phyloP scores from a whole-genome alignment of 2,888 invertebrate genomes.

The Chrysina gloriosa region DNA sequence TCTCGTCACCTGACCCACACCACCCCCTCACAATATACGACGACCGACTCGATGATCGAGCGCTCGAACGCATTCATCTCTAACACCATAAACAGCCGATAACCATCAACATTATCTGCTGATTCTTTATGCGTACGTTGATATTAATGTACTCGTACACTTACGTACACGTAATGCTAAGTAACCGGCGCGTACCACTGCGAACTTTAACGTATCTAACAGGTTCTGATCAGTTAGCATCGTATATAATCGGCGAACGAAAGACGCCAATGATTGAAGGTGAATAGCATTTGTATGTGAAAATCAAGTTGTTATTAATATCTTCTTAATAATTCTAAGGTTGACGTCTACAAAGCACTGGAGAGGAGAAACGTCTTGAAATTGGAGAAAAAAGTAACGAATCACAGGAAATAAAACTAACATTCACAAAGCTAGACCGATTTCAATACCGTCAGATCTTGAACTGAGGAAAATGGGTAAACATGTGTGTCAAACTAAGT shows the following conservation, averaged over 20 bases:
- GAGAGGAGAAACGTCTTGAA: too few relatives aligned
- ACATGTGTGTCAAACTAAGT: too few relatives aligned
- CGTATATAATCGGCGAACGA: neutral
- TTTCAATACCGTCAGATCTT: too few relatives aligned
- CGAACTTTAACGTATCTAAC: neutral
- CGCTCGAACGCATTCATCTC: constrained; percentile 31
- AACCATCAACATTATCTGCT: constrained; percentile 24
- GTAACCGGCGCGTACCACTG: constrained; percentile 1
- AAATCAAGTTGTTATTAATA: too few relatives aligned
- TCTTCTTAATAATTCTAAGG: too few relatives aligned
- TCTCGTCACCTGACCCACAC: constrained; percentile 43
- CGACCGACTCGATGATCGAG: constrained; percentile 15
- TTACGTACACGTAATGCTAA: constrained; percentile 10
- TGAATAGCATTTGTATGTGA: too few relatives aligned
- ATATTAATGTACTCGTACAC: neutral
- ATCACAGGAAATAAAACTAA: too few relatives aligned
- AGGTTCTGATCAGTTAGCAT: constrained; percentile 1
- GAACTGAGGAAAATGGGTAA: too few relatives aligned
- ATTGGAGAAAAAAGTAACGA: too few relatives aligned
- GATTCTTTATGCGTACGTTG: neutral
- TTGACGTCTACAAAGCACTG: too few relatives aligned
- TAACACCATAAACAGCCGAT: constrained; percentile 38
- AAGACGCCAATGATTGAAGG: neutral
- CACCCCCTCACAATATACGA: constrained; percentile 38
- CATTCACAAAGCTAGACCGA: too few relatives aligned